phyloP scores from a whole-genome alignment of 2,888 invertebrate species.

The Geotrupes spiniger region DNA sequence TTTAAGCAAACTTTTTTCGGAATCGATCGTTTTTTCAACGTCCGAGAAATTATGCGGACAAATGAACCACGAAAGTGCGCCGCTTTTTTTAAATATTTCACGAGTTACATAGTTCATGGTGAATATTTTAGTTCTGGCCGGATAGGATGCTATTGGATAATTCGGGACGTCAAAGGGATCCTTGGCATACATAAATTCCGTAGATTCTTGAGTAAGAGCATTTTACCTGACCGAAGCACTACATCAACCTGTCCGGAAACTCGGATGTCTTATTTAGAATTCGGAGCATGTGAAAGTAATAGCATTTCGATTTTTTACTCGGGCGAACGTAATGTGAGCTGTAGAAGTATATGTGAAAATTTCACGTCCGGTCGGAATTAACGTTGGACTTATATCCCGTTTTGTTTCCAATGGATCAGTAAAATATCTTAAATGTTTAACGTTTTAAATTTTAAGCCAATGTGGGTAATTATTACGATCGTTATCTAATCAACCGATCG shows the following conservation, averaged over 20 bases:
- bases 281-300: slow-evolving; percentile 29
- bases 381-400: no score
- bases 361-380: no score
- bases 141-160: slow-evolving; percentile 30
- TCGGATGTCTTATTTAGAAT: slow-evolving; percentile 39
- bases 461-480: not conserved
- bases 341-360: no score
- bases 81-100: slow-evolving; percentile 1
- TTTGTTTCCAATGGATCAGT: no score
- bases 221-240: slow-evolving; percentile 37
- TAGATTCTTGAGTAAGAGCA: slow-evolving; percentile 21
- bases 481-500: slow-evolving; percentile 5
- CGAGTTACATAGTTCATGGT: not conserved
- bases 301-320: slow-evolving; percentile 27
- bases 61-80: slow-evolving; percentile 1
- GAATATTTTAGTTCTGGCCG: slow-evolving; percentile 12
- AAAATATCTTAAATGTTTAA: no score
- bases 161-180: slow-evolving; percentile 32
- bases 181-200: slow-evolving; percentile 38
- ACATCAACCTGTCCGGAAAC: slow-evolving; percentile 42
- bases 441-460: no score
- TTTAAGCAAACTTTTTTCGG: not conserved
- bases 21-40: not conserved
- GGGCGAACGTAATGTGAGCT: no score
- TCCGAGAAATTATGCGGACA: not conserved